Evolutionary conservation across 2,113 vertebrate genomes (phyloP).

Genomic region (Morone saxatilis): DNA sequence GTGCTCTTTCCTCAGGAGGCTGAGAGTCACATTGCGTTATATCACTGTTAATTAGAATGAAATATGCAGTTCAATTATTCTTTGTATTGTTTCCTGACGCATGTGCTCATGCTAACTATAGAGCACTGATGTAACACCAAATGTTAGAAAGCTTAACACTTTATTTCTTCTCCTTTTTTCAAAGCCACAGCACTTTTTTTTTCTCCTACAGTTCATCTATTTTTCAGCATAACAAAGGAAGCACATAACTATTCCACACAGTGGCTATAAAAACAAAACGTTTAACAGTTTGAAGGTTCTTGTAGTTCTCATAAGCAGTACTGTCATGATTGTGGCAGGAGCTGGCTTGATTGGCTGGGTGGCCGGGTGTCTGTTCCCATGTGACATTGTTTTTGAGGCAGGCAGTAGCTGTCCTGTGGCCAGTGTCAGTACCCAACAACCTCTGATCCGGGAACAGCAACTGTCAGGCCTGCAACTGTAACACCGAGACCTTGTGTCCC

Average conservation of each 20-base stretch:
- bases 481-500: conserved; percentile 70
- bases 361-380: conserved; percentile 60
- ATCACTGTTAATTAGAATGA: conserved; percentile 88
- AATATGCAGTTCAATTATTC: conserved; percentile 86
- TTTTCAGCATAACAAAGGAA: conserved; percentile 53
- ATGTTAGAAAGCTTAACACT: conserved; percentile 76
- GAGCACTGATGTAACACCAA: conserved; percentile 80
- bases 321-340: conserved; percentile 55
- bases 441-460: conserved; percentile 79
- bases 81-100: conserved; percentile 81
- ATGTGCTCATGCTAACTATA: conserved; percentile 74
- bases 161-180: conserved; percentile 61
- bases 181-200: conserved; percentile 43
- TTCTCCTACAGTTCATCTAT: conserved; percentile 20
- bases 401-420: conserved; percentile 68
- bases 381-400: conserved; percentile 76
- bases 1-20: conserved; percentile 83
- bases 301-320: conserved; percentile 50
- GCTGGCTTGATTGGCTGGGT: conserved; percentile 62
- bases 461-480: conserved; percentile 86
- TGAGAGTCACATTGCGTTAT: conserved; percentile 83
- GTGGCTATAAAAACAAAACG: conserved; percentile 38
- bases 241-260: conserved; percentile 35
- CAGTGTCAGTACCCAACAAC: conserved; percentile 75
- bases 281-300: conserved; percentile 49